Conservation (phyloP, 64 coral and sea anemone genomes). For the Anthopleura sola region DNA sequence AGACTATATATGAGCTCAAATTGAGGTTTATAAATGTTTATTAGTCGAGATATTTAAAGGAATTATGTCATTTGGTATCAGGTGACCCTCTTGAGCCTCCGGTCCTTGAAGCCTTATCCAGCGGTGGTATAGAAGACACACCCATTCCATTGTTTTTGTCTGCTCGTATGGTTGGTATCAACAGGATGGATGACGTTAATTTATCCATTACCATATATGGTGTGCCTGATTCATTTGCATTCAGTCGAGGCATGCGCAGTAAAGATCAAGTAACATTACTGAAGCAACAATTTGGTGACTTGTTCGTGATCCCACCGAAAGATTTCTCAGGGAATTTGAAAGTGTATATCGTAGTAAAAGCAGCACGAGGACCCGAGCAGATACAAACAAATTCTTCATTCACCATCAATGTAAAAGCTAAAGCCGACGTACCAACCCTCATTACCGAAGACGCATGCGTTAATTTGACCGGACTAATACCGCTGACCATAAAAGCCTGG, state of each 20-base stretch:
- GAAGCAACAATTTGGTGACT: constrained; percentile 30
- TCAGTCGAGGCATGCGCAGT: constrained; percentile 32
- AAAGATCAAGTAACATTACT: neutral
- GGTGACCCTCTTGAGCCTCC: constrained; percentile 32
- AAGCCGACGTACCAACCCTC: constrained; percentile 35
- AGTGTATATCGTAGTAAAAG: constrained; percentile 16
- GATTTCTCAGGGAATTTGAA: constrained; percentile 34
- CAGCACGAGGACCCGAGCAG: neutral
- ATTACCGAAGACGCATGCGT: constrained; percentile 26
- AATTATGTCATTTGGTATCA: neutral
- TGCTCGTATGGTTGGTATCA: neutral
- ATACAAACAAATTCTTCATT: neutral
- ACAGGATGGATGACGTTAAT: neutral
- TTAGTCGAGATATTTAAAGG: too few relatives aligned
- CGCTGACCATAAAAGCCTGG: constrained; percentile 13
- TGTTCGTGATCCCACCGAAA: constrained; percentile 26
- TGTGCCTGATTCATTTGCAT: constrained; percentile 10
- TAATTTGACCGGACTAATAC: constrained; percentile 40
- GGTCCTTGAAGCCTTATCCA: constrained; percentile 28
- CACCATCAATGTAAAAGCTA: constrained; percentile 35
- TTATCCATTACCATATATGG: constrained; percentile 29
- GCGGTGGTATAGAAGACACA: constrained; percentile 32
- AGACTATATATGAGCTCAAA: too few relatives aligned
- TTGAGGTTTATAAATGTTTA: too few relatives aligned
- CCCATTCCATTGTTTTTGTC: constrained; percentile 27